These are phyloP conservation scores for Cervus canadensis DNA, from an alignment of 2,113 vertebrate species.

Conservation along the genomic window DNA sequence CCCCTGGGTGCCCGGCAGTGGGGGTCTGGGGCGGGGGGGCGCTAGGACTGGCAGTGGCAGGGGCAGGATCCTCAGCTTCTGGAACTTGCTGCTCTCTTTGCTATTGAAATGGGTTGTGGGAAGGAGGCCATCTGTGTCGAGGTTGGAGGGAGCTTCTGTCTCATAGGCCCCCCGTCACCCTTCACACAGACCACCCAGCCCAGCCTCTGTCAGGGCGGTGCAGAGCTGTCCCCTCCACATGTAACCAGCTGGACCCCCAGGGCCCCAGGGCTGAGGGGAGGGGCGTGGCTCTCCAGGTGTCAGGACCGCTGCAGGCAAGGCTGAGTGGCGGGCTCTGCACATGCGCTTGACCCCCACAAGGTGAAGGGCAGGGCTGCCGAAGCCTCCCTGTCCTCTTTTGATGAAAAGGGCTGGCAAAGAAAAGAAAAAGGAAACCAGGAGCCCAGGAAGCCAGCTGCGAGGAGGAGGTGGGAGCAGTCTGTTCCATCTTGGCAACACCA, in stretches of 20 bases:
- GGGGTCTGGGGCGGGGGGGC: not conserved
- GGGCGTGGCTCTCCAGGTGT: not conserved
- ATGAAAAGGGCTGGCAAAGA: not conserved
- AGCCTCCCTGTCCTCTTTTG: not conserved
- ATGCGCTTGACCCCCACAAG: not conserved
- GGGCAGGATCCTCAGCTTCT: not conserved
- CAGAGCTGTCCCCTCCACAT: not conserved
- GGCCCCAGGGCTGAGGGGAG: accelerated
- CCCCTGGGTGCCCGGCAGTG: accelerated
- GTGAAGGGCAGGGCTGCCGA: not conserved
- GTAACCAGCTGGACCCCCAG: too few relatives aligned
- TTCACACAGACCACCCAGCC: not conserved
- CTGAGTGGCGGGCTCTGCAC: not conserved
- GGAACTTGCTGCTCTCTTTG: not conserved
- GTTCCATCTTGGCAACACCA: too few relatives aligned
- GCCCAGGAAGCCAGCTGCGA: accelerated
- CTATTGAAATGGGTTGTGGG: not conserved
- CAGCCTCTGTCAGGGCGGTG: accelerated
- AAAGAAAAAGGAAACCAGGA: not conserved
- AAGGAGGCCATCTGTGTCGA: accelerated
- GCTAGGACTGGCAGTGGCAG: not conserved
- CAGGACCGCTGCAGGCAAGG: not conserved
- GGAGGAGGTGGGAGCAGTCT: accelerated
- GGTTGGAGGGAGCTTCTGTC: not conserved
- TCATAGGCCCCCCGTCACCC: accelerated